Conservation (phyloP, 2,113 vertebrate species). For the Xenopus laevis region DNA sequence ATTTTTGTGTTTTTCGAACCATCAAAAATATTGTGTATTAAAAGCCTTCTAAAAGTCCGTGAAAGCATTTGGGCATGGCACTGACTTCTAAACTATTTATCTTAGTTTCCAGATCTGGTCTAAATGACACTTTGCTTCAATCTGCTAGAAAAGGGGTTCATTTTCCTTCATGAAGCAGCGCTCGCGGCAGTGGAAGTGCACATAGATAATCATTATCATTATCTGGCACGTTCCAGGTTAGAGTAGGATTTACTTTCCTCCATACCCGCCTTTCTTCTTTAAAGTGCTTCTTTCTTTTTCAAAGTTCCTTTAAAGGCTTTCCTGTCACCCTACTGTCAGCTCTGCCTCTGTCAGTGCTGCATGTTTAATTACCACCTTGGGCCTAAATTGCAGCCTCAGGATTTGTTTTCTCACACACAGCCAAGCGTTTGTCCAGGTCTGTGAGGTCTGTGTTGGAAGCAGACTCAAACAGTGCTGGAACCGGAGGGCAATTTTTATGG, state of each 20-base stretch:
- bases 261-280: constrained; percentile 11
- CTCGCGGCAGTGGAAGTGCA: constrained; percentile 32
- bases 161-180: neutral
- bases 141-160: neutral
- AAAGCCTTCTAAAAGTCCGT: no score
- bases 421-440: constrained; percentile 1
- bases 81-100: no score
- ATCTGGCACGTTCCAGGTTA: constrained; percentile 10
- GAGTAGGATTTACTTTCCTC: constrained; percentile 12
- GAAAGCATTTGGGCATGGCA: no score
- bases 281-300: constrained; percentile 21
- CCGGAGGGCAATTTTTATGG: neutral
- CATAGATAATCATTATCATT: constrained; percentile 38
- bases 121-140: no score
- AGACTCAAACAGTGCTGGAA: neutral
- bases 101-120: no score
- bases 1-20: no score
- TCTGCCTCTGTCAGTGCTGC: neutral
- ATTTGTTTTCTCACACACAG: constrained; percentile 10
- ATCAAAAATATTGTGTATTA: no score
- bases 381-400: neutral
- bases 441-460: neutral
- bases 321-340: constrained; percentile 43
- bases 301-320: constrained; percentile 23
- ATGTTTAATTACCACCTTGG: constrained; percentile 46